Conservation (phyloP, 2,113 vertebrate species). For the Micronisus gabar region DNA sequence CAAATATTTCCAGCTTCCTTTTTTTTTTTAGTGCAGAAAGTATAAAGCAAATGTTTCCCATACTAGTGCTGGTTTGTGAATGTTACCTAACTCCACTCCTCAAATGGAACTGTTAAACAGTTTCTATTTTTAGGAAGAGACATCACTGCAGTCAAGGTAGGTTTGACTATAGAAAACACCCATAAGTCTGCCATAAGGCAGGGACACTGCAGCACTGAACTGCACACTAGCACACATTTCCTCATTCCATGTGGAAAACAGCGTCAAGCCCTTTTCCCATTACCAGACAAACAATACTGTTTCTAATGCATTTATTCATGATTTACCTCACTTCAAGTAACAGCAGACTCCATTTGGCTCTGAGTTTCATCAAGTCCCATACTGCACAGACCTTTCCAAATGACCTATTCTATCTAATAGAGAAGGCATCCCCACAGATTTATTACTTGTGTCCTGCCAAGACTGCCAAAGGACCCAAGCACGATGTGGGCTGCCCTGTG, state of each 20-base stretch:
- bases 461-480: not conserved
- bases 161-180: not conserved
- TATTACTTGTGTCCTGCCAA: no score
- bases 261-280: not conserved
- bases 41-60: not conserved
- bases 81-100: not conserved
- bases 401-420: fast-evolving
- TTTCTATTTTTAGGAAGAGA: not conserved
- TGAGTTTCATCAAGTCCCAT: not conserved
- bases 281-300: not conserved
- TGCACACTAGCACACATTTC: fast-evolving
- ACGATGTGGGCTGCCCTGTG: fast-evolving
- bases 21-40: not conserved
- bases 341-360: not conserved
- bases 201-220: not conserved
- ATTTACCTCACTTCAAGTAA: not conserved
- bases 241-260: not conserved
- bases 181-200: no score
- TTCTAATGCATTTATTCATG: not conserved
- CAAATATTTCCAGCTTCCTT: not conserved
- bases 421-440: not conserved
- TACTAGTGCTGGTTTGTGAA: not conserved
- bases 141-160: not conserved
- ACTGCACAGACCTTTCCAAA: not conserved
- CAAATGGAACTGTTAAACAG: not conserved